A percentile compares a stretch with the other conserved stretches of the same genome.
phyloP scores from a whole-genome alignment of 2,113 vertebrate species.

The Nanorana parkeri region DNA sequence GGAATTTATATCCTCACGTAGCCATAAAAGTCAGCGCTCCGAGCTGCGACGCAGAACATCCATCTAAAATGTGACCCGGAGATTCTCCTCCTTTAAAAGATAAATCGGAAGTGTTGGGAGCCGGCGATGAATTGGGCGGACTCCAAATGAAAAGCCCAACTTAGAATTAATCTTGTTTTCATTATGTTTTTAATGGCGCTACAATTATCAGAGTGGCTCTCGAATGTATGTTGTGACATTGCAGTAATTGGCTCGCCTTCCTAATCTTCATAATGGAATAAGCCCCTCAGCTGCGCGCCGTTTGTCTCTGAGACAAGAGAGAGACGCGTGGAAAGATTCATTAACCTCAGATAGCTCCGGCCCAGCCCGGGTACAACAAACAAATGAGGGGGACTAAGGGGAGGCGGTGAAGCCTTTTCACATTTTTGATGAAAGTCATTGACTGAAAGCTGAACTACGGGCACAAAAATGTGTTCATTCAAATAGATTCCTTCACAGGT shows the following conservation, averaged over 20 bases:
- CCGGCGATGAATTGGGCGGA: slow-evolving; percentile 30
- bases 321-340: background rate
- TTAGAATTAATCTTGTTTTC: slow-evolving; percentile 57
- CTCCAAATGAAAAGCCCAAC: slow-evolving; percentile 46
- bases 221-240: slow-evolving; percentile 48
- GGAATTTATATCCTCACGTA: no score
- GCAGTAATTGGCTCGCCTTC: slow-evolving; percentile 28
- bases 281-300: background rate
- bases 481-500: no score
- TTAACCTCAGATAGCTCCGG: background rate
- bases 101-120: slow-evolving; percentile 33
- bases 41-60: background rate
- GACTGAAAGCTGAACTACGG: no score
- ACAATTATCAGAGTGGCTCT: slow-evolving; percentile 40
- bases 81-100: slow-evolving; percentile 14
- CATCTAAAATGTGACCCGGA: background rate
- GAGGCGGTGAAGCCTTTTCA: no score
- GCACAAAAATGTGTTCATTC: no score
- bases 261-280: slow-evolving; percentile 55
- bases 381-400: no score
- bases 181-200: slow-evolving; percentile 45
- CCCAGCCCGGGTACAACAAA: background rate
- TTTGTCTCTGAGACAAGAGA: background rate
- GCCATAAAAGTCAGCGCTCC: no score
- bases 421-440: no score